These are phyloP conservation scores for Osmoderma eremita DNA, from an alignment of 2,888 invertebrate species.

Conservation along the genomic window DNA sequence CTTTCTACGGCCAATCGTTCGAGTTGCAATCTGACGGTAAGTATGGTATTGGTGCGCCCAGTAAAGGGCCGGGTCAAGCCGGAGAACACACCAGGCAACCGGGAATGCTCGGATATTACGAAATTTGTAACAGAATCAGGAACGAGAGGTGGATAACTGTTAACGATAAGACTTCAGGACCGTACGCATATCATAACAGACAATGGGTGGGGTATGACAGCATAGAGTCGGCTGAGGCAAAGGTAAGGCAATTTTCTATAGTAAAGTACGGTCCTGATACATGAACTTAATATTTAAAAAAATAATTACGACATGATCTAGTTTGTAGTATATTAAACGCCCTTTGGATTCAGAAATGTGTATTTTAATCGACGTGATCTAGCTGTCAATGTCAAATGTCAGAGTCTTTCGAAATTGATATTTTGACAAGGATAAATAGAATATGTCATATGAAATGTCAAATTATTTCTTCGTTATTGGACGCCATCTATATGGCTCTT, in stretches of 20 bases:
- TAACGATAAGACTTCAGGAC: conserved; percentile 72
- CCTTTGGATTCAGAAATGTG: too few relatives aligned
- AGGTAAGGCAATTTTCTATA: conserved; percentile 64
- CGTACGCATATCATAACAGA: conserved; percentile 80
- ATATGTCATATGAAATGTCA: too few relatives aligned
- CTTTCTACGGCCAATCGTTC: conserved; percentile 90
- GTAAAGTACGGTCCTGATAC: too few relatives aligned
- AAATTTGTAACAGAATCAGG: conserved; percentile 80
- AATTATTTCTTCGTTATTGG: too few relatives aligned
- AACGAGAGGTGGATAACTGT: conserved; percentile 71
- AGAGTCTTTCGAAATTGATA: too few relatives aligned
- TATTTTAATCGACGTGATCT: too few relatives aligned
- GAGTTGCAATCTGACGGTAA: conserved; percentile 67
- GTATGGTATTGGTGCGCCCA: conserved; percentile 70
- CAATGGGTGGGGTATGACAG: conserved; percentile 95
- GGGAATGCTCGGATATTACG: conserved; percentile 88
- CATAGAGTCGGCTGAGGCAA: conserved; percentile 76
- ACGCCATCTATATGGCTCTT: too few relatives aligned
- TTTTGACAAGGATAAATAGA: too few relatives aligned
- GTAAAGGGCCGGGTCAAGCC: conserved; percentile 79
- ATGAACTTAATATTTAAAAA: too few relatives aligned
- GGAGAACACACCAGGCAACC: conserved; percentile 87
- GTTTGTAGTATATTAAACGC: too few relatives aligned
- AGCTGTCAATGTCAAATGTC: too few relatives aligned
- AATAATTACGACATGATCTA: too few relatives aligned